Evolutionary conservation across 2,113 vertebrate species (phyloP).

Genomic region (Hippoglossus stenolepis): DNA sequence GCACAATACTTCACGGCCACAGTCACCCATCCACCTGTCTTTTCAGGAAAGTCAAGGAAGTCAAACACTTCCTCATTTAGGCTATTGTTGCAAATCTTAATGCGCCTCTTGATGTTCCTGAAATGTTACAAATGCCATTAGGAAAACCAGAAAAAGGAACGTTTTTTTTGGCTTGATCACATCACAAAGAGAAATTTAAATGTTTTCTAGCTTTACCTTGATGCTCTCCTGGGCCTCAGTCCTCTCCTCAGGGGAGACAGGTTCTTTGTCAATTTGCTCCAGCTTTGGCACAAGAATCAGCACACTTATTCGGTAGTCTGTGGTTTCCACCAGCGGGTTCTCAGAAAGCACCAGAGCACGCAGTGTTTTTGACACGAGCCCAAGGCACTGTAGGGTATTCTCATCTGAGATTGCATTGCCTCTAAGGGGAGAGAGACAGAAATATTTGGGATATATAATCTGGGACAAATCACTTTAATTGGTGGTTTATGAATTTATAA

Average conservation of each 20-base stretch:
- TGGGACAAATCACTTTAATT: background rate
- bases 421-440: conserved; percentile 50
- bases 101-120: conserved; percentile 66
- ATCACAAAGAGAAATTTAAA: background rate
- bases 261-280: conserved; percentile 89
- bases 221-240: conserved; percentile 77
- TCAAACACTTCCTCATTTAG: conserved; percentile 45
- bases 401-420: conserved; percentile 74
- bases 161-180: background rate
- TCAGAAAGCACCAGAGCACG: conserved; percentile 85
- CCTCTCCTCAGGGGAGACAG: conserved; percentile 82
- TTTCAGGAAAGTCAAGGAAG: conserved; percentile 43
- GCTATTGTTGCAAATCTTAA: conserved; percentile 31
- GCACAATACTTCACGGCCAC: background rate
- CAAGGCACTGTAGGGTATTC: conserved; percentile 55
- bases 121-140: conserved; percentile 46
- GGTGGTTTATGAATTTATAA: background rate
- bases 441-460: background rate
- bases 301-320: conserved; percentile 81
- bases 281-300: conserved; percentile 82
- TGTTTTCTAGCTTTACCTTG: conserved; percentile 52
- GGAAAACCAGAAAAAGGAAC: background rate
- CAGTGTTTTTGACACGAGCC: conserved; percentile 76
- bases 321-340: conserved; percentile 85
- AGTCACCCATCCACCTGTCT: background rate